Base-by-base conservation (phyloP, 37 sponge, comb jelly and placozoan species). In the Hormiphora californensis region DNA sequence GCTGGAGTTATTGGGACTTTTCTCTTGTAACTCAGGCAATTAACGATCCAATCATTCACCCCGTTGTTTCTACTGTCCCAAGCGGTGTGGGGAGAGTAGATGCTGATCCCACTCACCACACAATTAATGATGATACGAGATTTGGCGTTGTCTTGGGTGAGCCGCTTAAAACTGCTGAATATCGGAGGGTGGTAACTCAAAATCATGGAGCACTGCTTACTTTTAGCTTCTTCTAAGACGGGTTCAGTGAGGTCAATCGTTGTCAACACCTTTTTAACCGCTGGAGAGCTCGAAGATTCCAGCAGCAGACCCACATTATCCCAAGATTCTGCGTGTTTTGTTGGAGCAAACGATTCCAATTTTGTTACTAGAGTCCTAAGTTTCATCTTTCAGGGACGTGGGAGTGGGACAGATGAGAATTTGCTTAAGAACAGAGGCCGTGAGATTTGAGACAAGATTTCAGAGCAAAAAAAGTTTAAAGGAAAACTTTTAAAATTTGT, bases 51-150 rank as follows among this genome's bases (percentile, higher is more conserved):
- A 85, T 97, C 98, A 55, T 93, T 94, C 44, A 97, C 91, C 5
- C 96, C 96, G 0, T 92, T 89, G 38, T 89, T 61, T 61, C 92
- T 62, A 54, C 67, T 78, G 54, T 97, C 98, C 51, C 86, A 86
- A 5, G 92, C 88, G 1, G 94, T 97, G 89, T 97, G 98, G 0
- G 94, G 98, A n/a, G 93, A 94, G 67, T 97, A 97, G 40, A 97
- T 54, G 9, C 93, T 92, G 1, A 97, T 85, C 1, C 90, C 57
- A 0, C 69, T 54, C 63, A 92, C 91, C 12, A 94, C 87, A 0
- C 90, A 87, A 15, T 89, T 87, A 31, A 97, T 43, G 8, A 97
- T 59, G n/a, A 97, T 91, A 63, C 94, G 89, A 81, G 94, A 92
- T 40, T 97, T 97, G 40, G 88, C 87, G 0, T 92, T 89, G 23